These are phyloP conservation scores for Diachasmimorpha longicaudata DNA, from an alignment of 1,140 invertebrate genomes.

Conservation along the genomic window DNA sequence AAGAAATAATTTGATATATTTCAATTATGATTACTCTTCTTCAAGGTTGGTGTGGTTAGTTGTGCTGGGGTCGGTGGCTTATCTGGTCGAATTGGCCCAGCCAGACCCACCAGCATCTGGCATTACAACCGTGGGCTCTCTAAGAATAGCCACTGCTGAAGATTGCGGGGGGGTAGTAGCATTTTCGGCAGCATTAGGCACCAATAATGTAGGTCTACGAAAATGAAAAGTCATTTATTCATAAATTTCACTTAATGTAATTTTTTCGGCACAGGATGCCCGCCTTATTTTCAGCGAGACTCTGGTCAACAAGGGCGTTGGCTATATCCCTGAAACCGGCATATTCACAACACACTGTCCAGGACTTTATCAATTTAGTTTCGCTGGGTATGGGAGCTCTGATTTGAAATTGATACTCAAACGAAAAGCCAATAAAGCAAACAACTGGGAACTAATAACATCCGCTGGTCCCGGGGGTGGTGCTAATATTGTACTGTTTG, in stretches of 20 bases:
- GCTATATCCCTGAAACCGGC: conserved; percentile 60
- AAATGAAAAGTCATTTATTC: background rate
- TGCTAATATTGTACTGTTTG: conserved; percentile 53
- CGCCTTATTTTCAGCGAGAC: conserved; percentile 46
- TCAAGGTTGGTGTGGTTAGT: conserved; percentile 56
- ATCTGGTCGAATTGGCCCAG: conserved; percentile 44
- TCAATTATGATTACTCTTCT: background rate
- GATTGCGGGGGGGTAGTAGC: conserved; percentile 60
- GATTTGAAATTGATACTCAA: conserved; percentile 54
- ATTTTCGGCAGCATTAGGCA: conserved; percentile 52
- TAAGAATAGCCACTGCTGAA: conserved; percentile 56
- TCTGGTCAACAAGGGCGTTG: conserved; percentile 60
- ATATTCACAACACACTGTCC: conserved; percentile 64
- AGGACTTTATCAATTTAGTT: conserved; percentile 64
- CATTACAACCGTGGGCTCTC: conserved; percentile 53
- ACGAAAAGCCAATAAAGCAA: conserved; percentile 49
- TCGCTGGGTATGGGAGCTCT: conserved; percentile 54
- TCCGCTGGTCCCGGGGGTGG: conserved; percentile 51
- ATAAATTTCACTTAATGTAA: background rate
- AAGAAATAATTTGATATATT: too few species aligned
- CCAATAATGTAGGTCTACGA: conserved; percentile 41
- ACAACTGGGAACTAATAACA: conserved; percentile 51
- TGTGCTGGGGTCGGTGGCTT: conserved; percentile 44
- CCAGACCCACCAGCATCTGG: conserved; percentile 46
- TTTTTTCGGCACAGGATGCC: conserved; percentile 42